Conservation (phyloP, 1,140 invertebrate species). For the Metopolophium dirhodum region DNA sequence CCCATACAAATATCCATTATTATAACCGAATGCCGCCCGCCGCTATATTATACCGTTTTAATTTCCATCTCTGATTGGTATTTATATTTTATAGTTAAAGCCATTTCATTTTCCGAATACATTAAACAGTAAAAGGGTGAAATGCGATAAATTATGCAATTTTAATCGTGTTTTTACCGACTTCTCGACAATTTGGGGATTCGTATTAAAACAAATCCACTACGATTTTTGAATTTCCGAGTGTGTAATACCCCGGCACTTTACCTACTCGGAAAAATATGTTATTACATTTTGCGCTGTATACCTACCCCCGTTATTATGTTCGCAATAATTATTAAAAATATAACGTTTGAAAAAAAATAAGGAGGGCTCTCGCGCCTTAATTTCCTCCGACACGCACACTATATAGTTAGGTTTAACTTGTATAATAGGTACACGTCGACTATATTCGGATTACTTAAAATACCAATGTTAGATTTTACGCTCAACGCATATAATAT, state of each 20-base stretch:
- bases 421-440: not conserved
- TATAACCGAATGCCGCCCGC: not conserved
- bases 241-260: not conserved
- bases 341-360: not conserved
- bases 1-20: not conserved
- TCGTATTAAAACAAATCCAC: not conserved
- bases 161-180: not conserved
- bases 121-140: not conserved
- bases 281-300: not conserved
- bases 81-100: not conserved
- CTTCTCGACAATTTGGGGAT: not conserved
- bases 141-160: not conserved
- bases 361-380: not conserved
- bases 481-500: not conserved
- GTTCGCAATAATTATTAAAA: not conserved
- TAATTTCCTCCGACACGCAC: slow-evolving; percentile 15
- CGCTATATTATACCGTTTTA: not conserved
- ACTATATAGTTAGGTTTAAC: not conserved
- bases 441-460: not conserved
- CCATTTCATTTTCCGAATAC: not conserved
- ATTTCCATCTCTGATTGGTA: not conserved
- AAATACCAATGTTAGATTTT: not conserved
- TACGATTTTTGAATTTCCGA: not conserved
- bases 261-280: not conserved
- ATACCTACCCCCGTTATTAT: not conserved